Conservation (phyloP, 2,113 vertebrate genomes). For the Hippopotamus amphibius region DNA sequence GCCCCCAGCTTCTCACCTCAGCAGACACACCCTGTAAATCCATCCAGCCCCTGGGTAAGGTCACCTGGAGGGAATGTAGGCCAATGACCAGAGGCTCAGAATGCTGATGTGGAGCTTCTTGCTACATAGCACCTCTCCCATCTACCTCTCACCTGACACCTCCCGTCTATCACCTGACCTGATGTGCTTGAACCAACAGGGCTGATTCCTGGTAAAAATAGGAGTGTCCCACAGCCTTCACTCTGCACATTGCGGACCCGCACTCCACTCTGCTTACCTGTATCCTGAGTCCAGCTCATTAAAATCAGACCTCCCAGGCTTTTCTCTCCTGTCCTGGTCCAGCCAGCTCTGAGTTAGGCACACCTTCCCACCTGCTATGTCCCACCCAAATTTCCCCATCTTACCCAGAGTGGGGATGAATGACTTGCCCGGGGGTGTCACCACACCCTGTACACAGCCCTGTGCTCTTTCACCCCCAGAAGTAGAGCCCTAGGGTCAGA, state of each 20-base stretch:
- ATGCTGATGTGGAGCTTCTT: background rate
- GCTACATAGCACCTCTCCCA: background rate
- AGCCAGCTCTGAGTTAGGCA: background rate
- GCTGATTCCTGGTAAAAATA: background rate
- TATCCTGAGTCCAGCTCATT: background rate
- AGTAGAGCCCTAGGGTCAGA: background rate
- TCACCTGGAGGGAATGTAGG: background rate
- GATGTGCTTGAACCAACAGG: background rate
- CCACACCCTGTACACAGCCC: background rate
- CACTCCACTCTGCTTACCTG: background rate
- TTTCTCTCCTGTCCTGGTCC: background rate
- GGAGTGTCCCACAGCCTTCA: background rate
- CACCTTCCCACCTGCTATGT: background rate
- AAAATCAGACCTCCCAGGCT: background rate
- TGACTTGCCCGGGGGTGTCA: background rate
- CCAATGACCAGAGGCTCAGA: background rate
- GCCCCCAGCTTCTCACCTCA: background rate
- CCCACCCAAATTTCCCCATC: no score
- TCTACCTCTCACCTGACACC: background rate
- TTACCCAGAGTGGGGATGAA: background rate
- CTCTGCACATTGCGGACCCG: background rate
- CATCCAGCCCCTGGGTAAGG: background rate
- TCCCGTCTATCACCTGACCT: background rate
- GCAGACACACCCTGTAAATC: background rate
- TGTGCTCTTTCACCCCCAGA: background rate